phyloP scores from a whole-genome alignment of 2,113 vertebrate genomes.

The Desmodus rotundus region DNA sequence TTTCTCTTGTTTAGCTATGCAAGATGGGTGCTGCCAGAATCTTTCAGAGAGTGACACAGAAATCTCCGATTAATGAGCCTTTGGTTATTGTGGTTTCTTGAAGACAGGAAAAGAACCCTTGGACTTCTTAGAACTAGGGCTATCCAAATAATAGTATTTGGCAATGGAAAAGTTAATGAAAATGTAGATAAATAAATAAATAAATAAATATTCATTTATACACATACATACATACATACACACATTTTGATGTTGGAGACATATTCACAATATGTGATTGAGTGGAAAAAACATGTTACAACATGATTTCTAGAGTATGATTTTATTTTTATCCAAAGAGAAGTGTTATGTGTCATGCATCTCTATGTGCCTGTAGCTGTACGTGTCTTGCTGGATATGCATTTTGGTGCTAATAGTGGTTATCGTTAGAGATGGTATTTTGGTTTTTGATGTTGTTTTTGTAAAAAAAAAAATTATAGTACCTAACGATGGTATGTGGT shows the following conservation, averaged over 20 bases:
- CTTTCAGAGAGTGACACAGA: not conserved
- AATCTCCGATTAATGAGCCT: not conserved
- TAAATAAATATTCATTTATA: too few relatives aligned
- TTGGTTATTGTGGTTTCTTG: slow-evolving; percentile 49
- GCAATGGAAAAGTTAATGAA: not conserved
- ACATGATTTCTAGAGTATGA: not conserved
- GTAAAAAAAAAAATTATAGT: not conserved
- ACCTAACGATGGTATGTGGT: not conserved
- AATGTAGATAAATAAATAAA: not conserved
- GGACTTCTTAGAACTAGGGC: not conserved
- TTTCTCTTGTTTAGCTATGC: not conserved
- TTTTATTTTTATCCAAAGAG: not conserved
- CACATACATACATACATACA: not conserved
- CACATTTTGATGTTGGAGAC: not conserved
- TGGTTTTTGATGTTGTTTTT: not conserved
- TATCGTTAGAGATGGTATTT: not conserved
- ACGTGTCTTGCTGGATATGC: not conserved
- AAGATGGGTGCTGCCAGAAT: not conserved
- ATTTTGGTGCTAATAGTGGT: not conserved
- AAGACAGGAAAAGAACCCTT: slow-evolving; percentile 22
- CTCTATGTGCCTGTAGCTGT: not conserved
- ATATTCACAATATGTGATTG: not conserved
- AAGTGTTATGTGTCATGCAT: not conserved
- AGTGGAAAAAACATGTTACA: not conserved
- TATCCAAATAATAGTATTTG: not conserved